Percentiles rank a stretch among this genome's conserved stretches.
phyloP scores from a whole-genome alignment of 2,113 vertebrate species.

The Chloebia gouldiae region DNA sequence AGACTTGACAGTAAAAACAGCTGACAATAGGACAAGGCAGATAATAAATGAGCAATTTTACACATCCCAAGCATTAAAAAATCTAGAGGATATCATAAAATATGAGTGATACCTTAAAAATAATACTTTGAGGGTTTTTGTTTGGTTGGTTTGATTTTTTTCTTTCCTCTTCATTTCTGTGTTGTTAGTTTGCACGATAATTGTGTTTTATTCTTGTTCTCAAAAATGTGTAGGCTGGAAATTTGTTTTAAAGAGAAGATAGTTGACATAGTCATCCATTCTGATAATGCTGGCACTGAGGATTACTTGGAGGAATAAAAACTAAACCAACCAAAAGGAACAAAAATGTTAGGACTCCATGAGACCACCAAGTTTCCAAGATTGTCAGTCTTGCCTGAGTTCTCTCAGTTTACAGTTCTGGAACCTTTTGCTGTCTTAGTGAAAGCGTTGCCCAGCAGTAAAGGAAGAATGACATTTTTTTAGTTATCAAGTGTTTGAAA shows the following conservation, averaged over 20 bases:
- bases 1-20: background rate
- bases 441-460: background rate
- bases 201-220: background rate
- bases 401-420: background rate
- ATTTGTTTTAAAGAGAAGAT: background rate
- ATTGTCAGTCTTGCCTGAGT: background rate
- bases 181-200: background rate
- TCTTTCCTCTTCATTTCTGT: background rate
- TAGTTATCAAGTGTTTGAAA: background rate
- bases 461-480: background rate
- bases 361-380: background rate
- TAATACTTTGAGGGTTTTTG: background rate
- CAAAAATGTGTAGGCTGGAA: background rate
- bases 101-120: background rate
- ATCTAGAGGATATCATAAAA: background rate
- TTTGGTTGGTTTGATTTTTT: background rate
- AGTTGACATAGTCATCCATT: background rate
- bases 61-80: background rate
- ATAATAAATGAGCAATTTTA: background rate
- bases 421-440: background rate
- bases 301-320: background rate
- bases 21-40: background rate
- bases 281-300: background rate
- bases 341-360: background rate
- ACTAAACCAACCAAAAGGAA: background rate